These are phyloP conservation scores for Phorcus lineatus DNA, from an alignment of 2,888 invertebrate genomes.

Conservation along the genomic window DNA sequence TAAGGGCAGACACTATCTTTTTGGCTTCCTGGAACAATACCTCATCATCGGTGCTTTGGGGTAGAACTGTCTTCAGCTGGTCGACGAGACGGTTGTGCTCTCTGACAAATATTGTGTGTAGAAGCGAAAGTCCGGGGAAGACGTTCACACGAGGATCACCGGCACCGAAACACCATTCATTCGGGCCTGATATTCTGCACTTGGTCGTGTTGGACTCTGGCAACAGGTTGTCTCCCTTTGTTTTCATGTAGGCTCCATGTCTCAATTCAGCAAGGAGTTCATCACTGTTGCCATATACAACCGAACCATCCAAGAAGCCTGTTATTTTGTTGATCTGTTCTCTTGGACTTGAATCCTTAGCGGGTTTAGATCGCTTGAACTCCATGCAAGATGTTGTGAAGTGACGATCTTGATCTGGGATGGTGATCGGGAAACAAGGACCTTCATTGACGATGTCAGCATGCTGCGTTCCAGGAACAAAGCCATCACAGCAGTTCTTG, in stretches of 20 bases:
- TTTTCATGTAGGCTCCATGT: not conserved
- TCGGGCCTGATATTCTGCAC: not conserved
- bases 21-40: slow-evolving; percentile 44
- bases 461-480: not conserved
- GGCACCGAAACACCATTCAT: not conserved
- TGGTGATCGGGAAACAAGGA: not conserved
- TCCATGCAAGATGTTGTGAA: not conserved
- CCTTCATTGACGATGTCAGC: not conserved
- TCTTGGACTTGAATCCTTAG: not conserved
- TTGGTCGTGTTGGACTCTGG: not conserved
- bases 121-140: slow-evolving; percentile 38
- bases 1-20: slow-evolving; percentile 37
- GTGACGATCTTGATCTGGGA: not conserved
- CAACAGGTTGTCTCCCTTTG: not conserved
- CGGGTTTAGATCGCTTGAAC: not conserved
- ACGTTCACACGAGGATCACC: slow-evolving; percentile 78
- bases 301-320: slow-evolving; percentile 88
- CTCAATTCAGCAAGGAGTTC: not conserved
- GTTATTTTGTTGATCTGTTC: slow-evolving; percentile 87
- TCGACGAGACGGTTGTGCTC: slow-evolving; percentile 46
- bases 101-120: slow-evolving; percentile 49
- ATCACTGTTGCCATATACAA: slow-evolving; percentile 56
- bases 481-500: not conserved
- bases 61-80: slow-evolving; percentile 26
- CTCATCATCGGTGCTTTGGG: slow-evolving; percentile 68